Evolutionary conservation across 1,140 invertebrate genomes (phyloP), one percentile per base, ranked within the genome.

Genomic region (Brachionus rubens): DNA sequence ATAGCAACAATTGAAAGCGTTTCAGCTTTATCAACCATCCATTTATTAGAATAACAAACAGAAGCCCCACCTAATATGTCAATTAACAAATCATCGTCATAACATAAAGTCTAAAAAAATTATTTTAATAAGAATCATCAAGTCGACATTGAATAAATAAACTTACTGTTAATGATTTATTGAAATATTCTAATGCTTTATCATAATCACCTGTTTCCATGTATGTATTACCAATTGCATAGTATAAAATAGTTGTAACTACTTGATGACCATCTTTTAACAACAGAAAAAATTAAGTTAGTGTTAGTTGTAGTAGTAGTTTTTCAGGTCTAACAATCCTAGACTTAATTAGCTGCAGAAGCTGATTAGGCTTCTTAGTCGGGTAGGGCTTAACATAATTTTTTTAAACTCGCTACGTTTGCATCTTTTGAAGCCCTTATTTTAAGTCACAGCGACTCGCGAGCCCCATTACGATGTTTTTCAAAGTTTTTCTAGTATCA

Each of bases 31-130:
- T 72, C 50, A 54, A 72, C n/a, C 16, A 50, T 50, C 68, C 68
- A 72, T 50, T 72, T 72, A 12, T 36, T 40, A 40, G 68, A 47
- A 72, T 50, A 72, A 36, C 43, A 72, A 72, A 50, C n/a, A 33
- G 19, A 72, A 16, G 68, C 68, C 12, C 46, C 12, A 4, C 68
- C 68, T 36, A 72, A 36, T 28, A 72, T 72, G 12, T 72, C 68
- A 10, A 72, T n/a, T 24, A 72, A 19, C 28, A 50, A 54, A 21
- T 72, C 68, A 41, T 72, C 46, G 26, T 72, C 68, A 46, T 72
- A 72, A 33, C 50, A 48, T 14, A 72, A 1, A 36, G 46, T 72
- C 68, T 72, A 2, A 26, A 24, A 30, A 68, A 30, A 21, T 26
- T 36, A 36, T 5, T 36, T 36, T 36, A 36, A 9, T 36, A 5